Evolutionary conservation across 2,797 vertebrate species (phyloP).

Genomic region (Percopsis omiscomaycus): DNA sequence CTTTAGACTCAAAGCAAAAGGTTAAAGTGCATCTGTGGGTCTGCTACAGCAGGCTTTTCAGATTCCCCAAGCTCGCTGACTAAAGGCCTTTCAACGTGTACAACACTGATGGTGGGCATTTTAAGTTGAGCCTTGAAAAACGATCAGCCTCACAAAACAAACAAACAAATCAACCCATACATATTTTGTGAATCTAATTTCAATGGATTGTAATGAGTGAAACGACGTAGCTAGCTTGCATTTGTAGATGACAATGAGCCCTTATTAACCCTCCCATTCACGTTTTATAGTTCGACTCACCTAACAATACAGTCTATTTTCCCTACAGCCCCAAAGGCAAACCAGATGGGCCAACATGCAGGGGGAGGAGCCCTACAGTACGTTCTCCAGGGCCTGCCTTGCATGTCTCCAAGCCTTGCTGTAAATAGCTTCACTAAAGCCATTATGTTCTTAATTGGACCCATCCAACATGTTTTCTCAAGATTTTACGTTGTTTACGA

Average conservation of each 20-base stretch:
- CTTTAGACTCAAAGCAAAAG: slow-evolving; percentile 49
- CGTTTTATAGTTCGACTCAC: background rate
- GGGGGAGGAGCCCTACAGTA: slow-evolving; percentile 27
- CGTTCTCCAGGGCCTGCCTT: slow-evolving; percentile 54
- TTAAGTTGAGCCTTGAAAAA: background rate
- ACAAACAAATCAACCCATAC: too few relatives aligned
- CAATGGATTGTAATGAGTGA: too few relatives aligned
- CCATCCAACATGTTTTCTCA: slow-evolving; percentile 64
- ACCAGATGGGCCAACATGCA: background rate
- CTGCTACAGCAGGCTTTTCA: slow-evolving; percentile 34
- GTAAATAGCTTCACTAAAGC: slow-evolving; percentile 69
- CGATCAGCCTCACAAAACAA: background rate
- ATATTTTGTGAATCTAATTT: too few relatives aligned
- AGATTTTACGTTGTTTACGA: slow-evolving; percentile 73
- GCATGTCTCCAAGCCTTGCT: slow-evolving; percentile 50
- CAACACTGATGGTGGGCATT: slow-evolving; percentile 10
- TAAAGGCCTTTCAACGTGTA: slow-evolving; percentile 17
- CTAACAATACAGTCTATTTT: slow-evolving; percentile 7
- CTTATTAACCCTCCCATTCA: slow-evolving; percentile 5
- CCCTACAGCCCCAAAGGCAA: slow-evolving; percentile 25
- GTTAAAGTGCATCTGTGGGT: slow-evolving; percentile 57
- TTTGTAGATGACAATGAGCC: background rate
- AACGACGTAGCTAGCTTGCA: background rate
- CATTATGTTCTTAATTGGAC: slow-evolving; percentile 72
- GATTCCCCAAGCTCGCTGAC: slow-evolving; percentile 40